Base-by-base conservation (phyloP, 2,797 vertebrate species). In the Merluccius polli region DNA sequence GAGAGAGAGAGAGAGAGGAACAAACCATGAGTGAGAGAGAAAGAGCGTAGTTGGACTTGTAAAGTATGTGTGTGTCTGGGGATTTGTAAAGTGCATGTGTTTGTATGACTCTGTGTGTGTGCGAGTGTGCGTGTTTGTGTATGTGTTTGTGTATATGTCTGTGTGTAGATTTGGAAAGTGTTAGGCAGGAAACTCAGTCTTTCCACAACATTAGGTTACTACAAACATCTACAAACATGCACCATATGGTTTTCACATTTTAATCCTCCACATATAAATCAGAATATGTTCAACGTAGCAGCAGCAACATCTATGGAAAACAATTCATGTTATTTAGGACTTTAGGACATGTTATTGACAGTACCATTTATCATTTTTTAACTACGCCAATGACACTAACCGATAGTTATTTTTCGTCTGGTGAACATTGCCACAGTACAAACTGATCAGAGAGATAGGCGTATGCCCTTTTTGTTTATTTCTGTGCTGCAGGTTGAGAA, bases 21-120 rank as follows among this genome's bases (percentile, higher is more conserved):
- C 13, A 48, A 1, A 48, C 2, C 16, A 1, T 18, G 16, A 48
- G 44, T 18, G 16, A 18, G 16, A 21, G 44, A 48, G 44, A 18
- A 5, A 21, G 44, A 48, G 21, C 2, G 52, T 59, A 9, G n/a
- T 59, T 59, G 52, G 52, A 2, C n/a, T 59, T 59, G 21, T 24
- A 59, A 59, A n/a, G n/a, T 32, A 16, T 32, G 13, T 69, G 29
- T 30, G 29, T 30, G 29, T 31, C 29, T 69, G 67, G 15, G 24
- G 29, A 68, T 68, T 31, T 68, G 65, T 68, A 29, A 68, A 32
- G 69, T 70, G 5, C 48, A n/a, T 63, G 70, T 71, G 70, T 33
- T 32, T 71, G 33, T 36, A 1, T 71, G 69, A 18, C 2, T 48
- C 16, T 71, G 31, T 32, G 70, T 36, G 70, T 24, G 33, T 70